phyloP scores from a whole-genome alignment of 2,888 invertebrate genomes.

The Agrochola lychnidis region DNA sequence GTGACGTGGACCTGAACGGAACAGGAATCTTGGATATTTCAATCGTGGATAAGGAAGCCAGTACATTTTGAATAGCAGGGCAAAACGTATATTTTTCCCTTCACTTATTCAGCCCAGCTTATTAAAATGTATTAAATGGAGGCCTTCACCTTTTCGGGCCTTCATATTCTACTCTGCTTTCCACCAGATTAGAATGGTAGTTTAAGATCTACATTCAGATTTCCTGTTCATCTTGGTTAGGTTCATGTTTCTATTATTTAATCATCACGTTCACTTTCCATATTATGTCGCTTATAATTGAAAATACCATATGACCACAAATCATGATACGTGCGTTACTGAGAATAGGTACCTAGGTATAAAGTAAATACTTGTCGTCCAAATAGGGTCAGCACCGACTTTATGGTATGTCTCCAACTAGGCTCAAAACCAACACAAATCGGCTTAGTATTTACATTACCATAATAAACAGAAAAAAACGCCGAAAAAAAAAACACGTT shows the following conservation, averaged over 20 bases:
- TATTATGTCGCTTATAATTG: background rate
- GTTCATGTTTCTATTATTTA: background rate
- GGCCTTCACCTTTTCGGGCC: background rate
- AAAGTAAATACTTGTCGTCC: background rate
- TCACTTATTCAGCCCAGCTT: conserved; percentile 6
- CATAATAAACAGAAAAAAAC: background rate
- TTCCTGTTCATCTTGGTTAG: background rate
- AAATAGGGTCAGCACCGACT: background rate
- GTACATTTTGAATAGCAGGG: background rate
- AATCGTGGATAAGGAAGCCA: background rate
- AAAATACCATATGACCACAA: background rate
- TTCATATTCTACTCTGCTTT: background rate
- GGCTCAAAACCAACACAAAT: conserved; percentile 15
- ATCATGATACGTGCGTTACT: conserved; percentile 4
- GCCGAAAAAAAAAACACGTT: too few species aligned
- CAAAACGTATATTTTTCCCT: background rate
- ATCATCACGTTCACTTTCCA: background rate
- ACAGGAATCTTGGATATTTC: background rate
- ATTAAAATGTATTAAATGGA: background rate
- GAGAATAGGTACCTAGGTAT: background rate
- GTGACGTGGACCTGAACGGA: conserved; percentile 14
- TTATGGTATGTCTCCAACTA: background rate
- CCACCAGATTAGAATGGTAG: background rate
- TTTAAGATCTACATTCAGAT: background rate
- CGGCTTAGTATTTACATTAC: background rate